Percentiles rank a stretch among this genome's conserved stretches.
These are phyloP conservation scores for Rhagonycha fulva DNA, from an alignment of 2,888 invertebrate genomes.

Conservation along the genomic window DNA sequence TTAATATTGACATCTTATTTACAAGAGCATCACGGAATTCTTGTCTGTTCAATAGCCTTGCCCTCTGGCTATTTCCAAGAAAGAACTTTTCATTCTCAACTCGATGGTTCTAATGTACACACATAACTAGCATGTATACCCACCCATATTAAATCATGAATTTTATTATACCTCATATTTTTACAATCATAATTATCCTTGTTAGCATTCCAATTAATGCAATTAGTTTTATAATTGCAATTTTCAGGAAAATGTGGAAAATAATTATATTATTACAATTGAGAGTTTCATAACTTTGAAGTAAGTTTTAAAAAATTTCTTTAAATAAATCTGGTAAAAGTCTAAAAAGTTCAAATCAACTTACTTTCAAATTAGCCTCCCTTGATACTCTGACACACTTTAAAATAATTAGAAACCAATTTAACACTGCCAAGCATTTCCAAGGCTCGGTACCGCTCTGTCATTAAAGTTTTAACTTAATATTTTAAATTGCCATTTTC, in stretches of 20 bases:
- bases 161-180: not conserved
- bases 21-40: slow-evolving; percentile 15
- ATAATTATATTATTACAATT: not conserved
- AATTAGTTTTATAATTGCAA: not conserved
- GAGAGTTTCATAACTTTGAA: not conserved
- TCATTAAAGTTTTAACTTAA: slow-evolving; percentile 39
- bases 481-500: slow-evolving; percentile 37
- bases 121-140: not conserved
- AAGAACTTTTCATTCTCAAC: not conserved
- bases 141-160: not conserved
- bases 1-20: slow-evolving; percentile 17
- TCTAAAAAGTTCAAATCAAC: slow-evolving; percentile 19
- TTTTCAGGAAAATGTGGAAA: not conserved
- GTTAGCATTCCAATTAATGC: too few relatives aligned
- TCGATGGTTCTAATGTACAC: not conserved
- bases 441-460: slow-evolving; percentile 19
- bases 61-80: slow-evolving; percentile 12
- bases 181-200: not conserved
- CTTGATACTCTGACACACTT: slow-evolving; percentile 23
- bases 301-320: not conserved
- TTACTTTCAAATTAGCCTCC: slow-evolving; percentile 21
- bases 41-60: slow-evolving; percentile 1
- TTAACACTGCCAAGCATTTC: slow-evolving; percentile 25
- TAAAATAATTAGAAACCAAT: slow-evolving; percentile 31
- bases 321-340: slow-evolving; percentile 10